These are phyloP conservation scores for Drosophila repletoides DNA, from an alignment of 1,140 invertebrate species.

Conservation along the genomic window DNA sequence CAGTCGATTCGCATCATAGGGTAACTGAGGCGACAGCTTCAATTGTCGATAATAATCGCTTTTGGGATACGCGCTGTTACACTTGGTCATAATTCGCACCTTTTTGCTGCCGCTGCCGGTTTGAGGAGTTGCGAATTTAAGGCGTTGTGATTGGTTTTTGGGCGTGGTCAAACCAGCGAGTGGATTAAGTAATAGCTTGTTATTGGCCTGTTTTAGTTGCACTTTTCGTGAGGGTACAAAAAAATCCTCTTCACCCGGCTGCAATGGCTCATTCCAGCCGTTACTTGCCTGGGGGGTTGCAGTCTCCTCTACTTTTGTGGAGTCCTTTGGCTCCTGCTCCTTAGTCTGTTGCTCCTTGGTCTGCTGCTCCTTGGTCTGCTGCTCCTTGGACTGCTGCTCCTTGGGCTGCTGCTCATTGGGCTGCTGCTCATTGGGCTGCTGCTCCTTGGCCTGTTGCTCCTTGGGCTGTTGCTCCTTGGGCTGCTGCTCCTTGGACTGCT, in stretches of 20 bases:
- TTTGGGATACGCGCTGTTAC: slow-evolving; percentile 86
- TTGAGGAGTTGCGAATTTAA: slow-evolving; percentile 26
- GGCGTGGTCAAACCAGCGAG: slow-evolving; percentile 21
- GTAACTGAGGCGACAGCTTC: slow-evolving; percentile 87
- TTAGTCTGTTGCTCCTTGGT: background rate
- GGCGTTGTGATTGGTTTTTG: slow-evolving; percentile 20
- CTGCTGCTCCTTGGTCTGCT: background rate
- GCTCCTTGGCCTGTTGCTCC: background rate
- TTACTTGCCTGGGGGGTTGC: slow-evolving; percentile 21
- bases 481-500: background rate
- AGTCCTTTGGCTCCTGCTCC: background rate
- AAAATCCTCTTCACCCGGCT: slow-evolving; percentile 81
- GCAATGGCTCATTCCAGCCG: slow-evolving; percentile 74
- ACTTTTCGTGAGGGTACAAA: slow-evolving; percentile 82
- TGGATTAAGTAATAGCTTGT: slow-evolving; percentile 52
- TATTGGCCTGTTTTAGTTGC: slow-evolving; percentile 66
- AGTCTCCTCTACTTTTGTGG: background rate
- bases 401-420: slow-evolving; percentile 1
- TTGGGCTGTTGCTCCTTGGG: background rate
- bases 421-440: background rate
- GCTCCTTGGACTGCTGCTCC: background rate
- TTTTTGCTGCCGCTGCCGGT: slow-evolving; percentile 52
- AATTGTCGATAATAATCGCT: slow-evolving; percentile 88
- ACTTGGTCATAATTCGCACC: slow-evolving; percentile 87
- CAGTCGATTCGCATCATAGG: slow-evolving; percentile 87